These are phyloP conservation scores for Columbina picui DNA, from an alignment of 2,113 vertebrate species.

Conservation along the genomic window DNA sequence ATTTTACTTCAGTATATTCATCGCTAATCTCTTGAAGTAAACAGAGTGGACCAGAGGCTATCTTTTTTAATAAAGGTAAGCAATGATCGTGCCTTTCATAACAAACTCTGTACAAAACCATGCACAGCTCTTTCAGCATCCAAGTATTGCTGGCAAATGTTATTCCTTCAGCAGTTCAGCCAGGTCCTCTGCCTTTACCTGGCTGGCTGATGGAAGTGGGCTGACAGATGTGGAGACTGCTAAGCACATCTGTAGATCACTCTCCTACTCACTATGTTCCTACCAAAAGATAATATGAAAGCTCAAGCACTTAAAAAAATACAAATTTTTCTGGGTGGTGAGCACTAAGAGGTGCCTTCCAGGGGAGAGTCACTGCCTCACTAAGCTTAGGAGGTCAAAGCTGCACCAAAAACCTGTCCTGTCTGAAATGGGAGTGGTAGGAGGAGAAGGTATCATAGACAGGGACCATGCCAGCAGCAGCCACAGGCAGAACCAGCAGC, in stretches of 20 bases:
- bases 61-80: background rate
- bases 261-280: background rate
- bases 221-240: background rate
- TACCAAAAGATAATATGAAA: background rate
- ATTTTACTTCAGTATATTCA: background rate
- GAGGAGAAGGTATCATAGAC: background rate
- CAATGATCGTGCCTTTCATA: background rate
- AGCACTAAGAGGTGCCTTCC: background rate
- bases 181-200: background rate
- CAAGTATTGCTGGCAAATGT: background rate
- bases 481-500: background rate
- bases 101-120: background rate
- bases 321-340: background rate
- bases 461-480: background rate
- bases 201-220: background rate
- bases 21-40: background rate
- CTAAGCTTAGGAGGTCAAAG: background rate
- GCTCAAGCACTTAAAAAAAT: background rate
- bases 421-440: background rate
- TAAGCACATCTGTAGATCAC: background rate
- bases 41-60: background rate
- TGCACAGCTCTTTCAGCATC: background rate
- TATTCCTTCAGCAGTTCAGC: background rate
- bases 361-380: background rate
- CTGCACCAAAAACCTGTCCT: background rate